Conservation (phyloP, 2,888 invertebrate genomes). For the Dryobota labecula region DNA sequence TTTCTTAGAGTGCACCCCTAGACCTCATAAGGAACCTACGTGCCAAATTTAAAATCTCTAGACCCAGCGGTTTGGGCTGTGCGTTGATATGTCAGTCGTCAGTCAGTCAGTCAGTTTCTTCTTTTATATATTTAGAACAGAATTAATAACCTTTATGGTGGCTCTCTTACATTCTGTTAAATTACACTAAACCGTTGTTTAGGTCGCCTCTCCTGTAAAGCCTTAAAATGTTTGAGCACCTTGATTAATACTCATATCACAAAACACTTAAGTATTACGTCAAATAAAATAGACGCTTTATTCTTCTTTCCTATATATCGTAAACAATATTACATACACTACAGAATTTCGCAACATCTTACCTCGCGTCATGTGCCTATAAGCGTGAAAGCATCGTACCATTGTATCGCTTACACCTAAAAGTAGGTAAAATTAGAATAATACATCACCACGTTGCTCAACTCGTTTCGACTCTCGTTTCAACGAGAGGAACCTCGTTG, state of each 20-base stretch:
- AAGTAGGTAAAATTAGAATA: neutral
- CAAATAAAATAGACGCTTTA: constrained; percentile 16
- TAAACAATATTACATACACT: constrained; percentile 14
- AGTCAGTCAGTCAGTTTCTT: too few species aligned
- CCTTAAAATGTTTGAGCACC: neutral
- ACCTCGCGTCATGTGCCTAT: neutral
- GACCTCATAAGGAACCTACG: too few species aligned
- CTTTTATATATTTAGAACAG: too few species aligned
- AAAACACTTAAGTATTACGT: constrained; percentile 1
- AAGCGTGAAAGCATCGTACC: constrained; percentile 17
- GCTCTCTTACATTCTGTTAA: neutral
- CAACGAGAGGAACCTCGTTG: too few species aligned
- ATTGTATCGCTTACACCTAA: constrained; percentile 26
- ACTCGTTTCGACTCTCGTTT: neutral
- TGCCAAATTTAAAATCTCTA: too few species aligned
- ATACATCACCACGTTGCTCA: neutral
- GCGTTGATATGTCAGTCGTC: too few species aligned
- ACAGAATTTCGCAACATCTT: constrained; percentile 8
- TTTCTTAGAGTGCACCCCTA: too few species aligned
- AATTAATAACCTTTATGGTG: neutral
- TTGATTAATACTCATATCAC: constrained; percentile 12
- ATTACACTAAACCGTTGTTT: neutral
- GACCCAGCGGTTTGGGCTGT: too few species aligned
- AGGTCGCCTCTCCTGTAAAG: neutral
- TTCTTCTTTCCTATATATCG: neutral